These are phyloP conservation scores for Pantherophis vulpinus DNA, from an alignment of 2,797 vertebrate species.

Conservation along the genomic window DNA sequence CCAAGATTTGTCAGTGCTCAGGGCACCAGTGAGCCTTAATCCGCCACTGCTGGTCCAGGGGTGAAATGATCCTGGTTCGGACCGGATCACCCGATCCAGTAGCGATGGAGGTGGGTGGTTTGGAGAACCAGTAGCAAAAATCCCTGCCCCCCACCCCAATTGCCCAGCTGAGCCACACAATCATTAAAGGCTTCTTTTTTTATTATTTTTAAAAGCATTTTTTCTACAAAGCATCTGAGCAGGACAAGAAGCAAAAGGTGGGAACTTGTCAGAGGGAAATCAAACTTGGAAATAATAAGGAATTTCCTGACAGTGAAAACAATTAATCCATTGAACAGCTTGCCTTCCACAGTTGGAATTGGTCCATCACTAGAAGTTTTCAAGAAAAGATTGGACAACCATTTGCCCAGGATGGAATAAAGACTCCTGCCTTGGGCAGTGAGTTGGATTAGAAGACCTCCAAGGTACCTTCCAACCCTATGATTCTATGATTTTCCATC, in stretches of 20 bases:
- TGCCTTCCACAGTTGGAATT: not conserved
- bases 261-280: not conserved
- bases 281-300: not conserved
- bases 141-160: no score
- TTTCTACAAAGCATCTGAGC: not conserved
- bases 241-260: not conserved
- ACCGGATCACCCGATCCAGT: no score
- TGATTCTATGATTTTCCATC: not conserved
- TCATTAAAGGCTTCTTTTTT: no score
- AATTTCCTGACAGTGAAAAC: not conserved
- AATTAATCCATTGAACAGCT: not conserved
- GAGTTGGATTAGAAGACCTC: not conserved
- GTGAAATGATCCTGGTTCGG: no score
- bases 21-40: no score
- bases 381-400: not conserved
- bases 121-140: no score
- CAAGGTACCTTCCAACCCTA: not conserved
- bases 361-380: not conserved
- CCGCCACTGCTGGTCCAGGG: not conserved
- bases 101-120: no score
- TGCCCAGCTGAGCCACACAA: no score
- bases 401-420: not conserved
- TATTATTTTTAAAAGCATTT: no score
- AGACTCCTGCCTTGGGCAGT: not conserved
- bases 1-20: no score